phyloP scores from a whole-genome alignment of 2,888 invertebrate genomes.

The Sinotaia quadrata region DNA sequence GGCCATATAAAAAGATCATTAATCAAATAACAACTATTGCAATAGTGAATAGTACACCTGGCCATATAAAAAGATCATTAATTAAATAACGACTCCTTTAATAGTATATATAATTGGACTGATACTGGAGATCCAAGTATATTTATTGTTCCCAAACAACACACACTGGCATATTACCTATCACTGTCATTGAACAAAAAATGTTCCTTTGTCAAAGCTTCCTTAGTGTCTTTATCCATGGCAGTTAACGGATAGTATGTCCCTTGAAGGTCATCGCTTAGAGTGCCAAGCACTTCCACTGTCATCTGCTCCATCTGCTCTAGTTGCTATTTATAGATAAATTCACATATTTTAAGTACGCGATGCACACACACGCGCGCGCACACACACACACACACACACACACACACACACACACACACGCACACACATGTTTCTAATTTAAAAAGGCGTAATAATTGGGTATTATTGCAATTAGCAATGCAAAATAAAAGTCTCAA shows the following conservation, averaged over 20 bases:
- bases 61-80: no score
- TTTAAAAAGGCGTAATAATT: no score
- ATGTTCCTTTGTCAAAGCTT: conserved; percentile 61
- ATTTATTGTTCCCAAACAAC: no score
- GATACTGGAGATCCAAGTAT: no score
- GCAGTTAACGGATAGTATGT: conserved; percentile 68
- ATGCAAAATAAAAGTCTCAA: no score
- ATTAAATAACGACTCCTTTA: no score
- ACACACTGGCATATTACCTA: background rate
- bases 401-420: background rate
- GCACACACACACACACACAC: background rate
- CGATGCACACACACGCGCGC: background rate
- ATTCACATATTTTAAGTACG: background rate
- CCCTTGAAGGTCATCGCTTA: conserved; percentile 64
- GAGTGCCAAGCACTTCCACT: conserved; percentile 43
- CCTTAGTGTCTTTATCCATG: conserved; percentile 53
- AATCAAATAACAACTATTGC: no score
- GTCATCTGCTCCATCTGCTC: conserved; percentile 51
- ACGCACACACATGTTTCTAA: no score
- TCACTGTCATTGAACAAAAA: conserved; percentile 54
- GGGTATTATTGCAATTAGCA: no score
- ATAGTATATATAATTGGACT: no score
- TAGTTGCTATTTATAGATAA: conserved; percentile 45
- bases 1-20: no score
- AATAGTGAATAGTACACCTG: no score